Conservation (phyloP, 2,797 vertebrate genomes). For the Etheostoma perlongum region DNA sequence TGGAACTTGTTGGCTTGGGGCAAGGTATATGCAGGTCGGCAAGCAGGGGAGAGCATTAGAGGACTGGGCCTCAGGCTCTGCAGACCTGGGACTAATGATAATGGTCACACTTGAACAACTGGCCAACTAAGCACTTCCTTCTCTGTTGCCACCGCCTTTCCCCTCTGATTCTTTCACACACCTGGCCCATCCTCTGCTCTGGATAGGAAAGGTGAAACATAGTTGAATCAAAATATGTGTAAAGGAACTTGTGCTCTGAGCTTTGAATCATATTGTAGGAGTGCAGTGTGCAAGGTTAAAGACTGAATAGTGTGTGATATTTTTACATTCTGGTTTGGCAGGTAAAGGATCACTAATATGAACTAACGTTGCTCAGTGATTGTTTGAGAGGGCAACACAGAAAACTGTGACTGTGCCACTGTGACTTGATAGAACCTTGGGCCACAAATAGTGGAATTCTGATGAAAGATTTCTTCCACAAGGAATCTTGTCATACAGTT, state of each 20-base stretch:
- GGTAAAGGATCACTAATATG: background rate
- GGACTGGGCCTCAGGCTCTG: slow-evolving; percentile 62
- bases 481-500: slow-evolving; percentile 2
- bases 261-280: slow-evolving; percentile 9
- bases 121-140: slow-evolving; percentile 61
- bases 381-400: slow-evolving; percentile 7
- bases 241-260: background rate
- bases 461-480: background rate
- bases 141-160: slow-evolving; percentile 1
- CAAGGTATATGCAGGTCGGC: slow-evolving; percentile 50
- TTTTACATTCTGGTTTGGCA: slow-evolving; percentile 11
- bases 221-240: slow-evolving; percentile 46
- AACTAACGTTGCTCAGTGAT: slow-evolving; percentile 6
- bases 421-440: background rate
- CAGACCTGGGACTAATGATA: slow-evolving; percentile 59
- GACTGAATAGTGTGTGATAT: background rate
- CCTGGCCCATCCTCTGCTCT: slow-evolving; percentile 27
- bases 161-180: slow-evolving; percentile 35
- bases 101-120: slow-evolving; percentile 56
- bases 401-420: background rate
- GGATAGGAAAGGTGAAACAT: slow-evolving; percentile 44
- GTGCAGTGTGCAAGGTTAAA: slow-evolving; percentile 1
- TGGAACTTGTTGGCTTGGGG: slow-evolving; percentile 59
- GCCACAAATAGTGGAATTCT: background rate
- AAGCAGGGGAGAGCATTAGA: slow-evolving; percentile 44